phyloP scores from a whole-genome alignment of 2,888 invertebrate genomes.

The Habrosyne pyritoides region DNA sequence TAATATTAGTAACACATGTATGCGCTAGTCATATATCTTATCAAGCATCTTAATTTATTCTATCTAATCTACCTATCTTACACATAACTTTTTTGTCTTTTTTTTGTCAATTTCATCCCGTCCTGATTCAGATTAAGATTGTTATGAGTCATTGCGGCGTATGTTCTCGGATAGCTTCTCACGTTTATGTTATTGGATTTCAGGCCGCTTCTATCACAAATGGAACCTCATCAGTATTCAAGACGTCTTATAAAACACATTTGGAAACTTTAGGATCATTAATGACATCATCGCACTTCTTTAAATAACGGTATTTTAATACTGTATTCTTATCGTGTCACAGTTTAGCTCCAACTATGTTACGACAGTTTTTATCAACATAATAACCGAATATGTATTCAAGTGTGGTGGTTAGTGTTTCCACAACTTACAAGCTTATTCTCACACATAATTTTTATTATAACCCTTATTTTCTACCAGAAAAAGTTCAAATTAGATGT shows the following conservation, averaged over 20 bases:
- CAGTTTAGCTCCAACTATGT: conserved; percentile 55
- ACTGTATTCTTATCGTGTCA: conserved; percentile 49
- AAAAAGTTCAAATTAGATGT: conserved; percentile 34
- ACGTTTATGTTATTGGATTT: conserved; percentile 20
- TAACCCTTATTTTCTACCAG: conserved; percentile 30
- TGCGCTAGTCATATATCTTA: too few species aligned
- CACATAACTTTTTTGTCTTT: too few species aligned
- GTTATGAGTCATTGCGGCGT: conserved; percentile 18
- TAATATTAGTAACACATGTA: too few species aligned
- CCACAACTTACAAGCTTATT: conserved; percentile 36
- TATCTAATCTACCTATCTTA: too few species aligned
- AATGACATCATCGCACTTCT: conserved; percentile 33
- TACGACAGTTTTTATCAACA: conserved; percentile 71
- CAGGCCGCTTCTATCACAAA: not conserved
- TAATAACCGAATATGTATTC: conserved; percentile 79
- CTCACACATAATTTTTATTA: conserved; percentile 15
- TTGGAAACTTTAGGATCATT: conserved; percentile 17
- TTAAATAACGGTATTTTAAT: conserved; percentile 40
- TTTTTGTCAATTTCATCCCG: too few species aligned
- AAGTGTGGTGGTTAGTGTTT: conserved; percentile 56
- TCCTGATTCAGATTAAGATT: conserved; percentile 8
- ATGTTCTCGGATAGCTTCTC: conserved; percentile 10
- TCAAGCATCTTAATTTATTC: too few species aligned
- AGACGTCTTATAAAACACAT: not conserved
- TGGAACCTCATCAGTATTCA: conserved; percentile 8